These are phyloP conservation scores for Columbina picui DNA, from an alignment of 2,113 vertebrate genomes.

Conservation along the genomic window DNA sequence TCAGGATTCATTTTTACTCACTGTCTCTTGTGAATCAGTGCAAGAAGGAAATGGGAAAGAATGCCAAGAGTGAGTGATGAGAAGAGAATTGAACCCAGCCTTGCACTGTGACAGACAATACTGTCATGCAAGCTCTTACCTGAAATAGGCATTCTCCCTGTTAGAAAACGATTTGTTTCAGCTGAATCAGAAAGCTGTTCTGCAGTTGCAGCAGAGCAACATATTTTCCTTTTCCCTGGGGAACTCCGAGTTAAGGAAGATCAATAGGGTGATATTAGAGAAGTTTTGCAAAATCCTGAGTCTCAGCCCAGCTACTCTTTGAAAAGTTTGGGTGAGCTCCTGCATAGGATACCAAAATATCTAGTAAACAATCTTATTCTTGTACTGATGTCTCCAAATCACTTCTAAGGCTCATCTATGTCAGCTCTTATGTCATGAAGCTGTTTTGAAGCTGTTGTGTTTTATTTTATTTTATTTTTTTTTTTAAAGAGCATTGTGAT, in stretches of 20 bases:
- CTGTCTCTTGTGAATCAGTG: not conserved
- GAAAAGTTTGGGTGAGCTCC: not conserved
- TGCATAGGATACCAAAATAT: not conserved
- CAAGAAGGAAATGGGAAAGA: not conserved
- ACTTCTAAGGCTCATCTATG: not conserved
- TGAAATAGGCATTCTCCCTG: not conserved
- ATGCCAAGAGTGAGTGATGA: not conserved
- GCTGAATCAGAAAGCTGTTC: not conserved
- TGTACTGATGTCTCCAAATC: not conserved
- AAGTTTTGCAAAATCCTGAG: not conserved
- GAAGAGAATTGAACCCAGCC: not conserved
- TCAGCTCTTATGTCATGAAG: not conserved
- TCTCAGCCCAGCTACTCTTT: not conserved
- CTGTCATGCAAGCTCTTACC: not conserved
- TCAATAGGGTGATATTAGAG: not conserved
- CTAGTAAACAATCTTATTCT: not conserved
- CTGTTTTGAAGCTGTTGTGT: not conserved
- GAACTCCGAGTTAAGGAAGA: not conserved
- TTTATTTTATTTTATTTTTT: no score
- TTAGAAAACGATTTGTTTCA: not conserved
- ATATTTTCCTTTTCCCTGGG: not conserved
- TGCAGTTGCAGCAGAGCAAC: not conserved
- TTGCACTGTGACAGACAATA: accelerated
- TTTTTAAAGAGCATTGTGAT: not conserved
- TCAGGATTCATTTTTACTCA: not conserved